Percentiles rank a stretch among this genome's conserved stretches.
These are phyloP conservation scores for Dryococelus australis DNA, from an alignment of 2,888 invertebrate genomes.

Conservation along the genomic window DNA sequence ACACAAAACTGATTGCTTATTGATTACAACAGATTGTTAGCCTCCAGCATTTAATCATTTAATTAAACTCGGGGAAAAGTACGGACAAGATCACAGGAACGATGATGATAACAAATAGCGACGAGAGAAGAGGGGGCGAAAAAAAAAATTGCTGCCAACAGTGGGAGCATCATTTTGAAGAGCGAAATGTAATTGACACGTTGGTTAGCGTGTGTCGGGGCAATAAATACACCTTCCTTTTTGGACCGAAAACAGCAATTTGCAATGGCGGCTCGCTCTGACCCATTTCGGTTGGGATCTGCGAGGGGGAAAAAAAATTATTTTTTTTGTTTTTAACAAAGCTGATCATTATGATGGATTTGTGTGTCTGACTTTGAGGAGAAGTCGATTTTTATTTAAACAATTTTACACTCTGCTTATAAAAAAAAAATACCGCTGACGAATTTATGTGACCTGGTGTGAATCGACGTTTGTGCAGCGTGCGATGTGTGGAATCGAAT, in stretches of 20 bases:
- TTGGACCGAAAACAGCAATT: neutral
- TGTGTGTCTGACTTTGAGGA: no score
- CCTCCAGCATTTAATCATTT: conserved; percentile 30
- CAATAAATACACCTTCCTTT: conserved; percentile 1
- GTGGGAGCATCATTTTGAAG: neutral
- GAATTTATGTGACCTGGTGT: no score
- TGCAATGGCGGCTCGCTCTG: neutral
- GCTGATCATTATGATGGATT: neutral
- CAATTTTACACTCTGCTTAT: no score
- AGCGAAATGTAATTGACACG: conserved; percentile 16
- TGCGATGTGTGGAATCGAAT: no score
- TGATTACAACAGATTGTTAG: conserved; percentile 26
- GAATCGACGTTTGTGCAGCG: no score
- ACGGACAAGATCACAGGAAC: conserved; percentile 19
- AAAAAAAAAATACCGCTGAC: no score
- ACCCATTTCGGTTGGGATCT: neutral
- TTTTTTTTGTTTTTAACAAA: neutral
- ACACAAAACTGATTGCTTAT: conserved; percentile 26
- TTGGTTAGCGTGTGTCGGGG: neutral
- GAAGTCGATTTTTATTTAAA: no score
- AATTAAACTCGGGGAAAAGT: conserved; percentile 29
- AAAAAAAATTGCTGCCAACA: neutral
- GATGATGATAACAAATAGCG: conserved; percentile 16
- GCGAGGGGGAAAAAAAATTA: neutral
- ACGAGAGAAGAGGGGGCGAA: neutral